Base-by-base conservation (phyloP, 2,797 vertebrate species). In the Adrianichthys oophorus region DNA sequence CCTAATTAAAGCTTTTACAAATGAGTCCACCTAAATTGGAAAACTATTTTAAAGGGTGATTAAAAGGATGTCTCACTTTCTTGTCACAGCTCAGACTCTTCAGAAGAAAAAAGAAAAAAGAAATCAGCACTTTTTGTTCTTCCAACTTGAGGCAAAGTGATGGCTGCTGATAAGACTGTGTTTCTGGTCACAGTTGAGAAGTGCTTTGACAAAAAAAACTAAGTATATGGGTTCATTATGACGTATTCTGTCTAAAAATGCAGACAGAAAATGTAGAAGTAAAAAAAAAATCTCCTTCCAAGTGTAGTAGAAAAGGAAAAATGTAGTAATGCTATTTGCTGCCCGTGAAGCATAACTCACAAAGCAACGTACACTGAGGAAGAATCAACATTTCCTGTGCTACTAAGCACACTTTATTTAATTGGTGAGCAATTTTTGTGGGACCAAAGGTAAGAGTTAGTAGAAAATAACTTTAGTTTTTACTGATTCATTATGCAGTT, bases 401-500 rank as follows among this genome's bases (percentile, higher is more conserved):
- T 68, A 79, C 55, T 52, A 77, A 73, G 70, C 83, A 71, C 74
- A 74, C 70, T 86, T 80, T 85, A 88, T 89, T 83, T 84, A 74
- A 80, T 65, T 76, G 82, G 84, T 87, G 85, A 86, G 80, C 85
- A 76, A 84, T 87, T 84, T 80, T 62, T 73, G 72, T 47, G 57
- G 64, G 64, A 65, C 72, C 85, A 87, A 78, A 85, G 85, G 84
- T 76, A 12, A 12, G 32, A 12, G 2, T 32, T 32, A 2, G 1
- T 10, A 8, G 29, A 12, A 8, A 10, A 32, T 32, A 32, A 12
- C 8, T 12, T 26, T 7, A 6, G 6, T 26, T 26, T 26, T 26
- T 26, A 26, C 26, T 26, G 26, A 26, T 26, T 7, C 7, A 26
- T 26, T 26, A 7, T 26, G 26, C 26, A 1, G 26, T 26, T 26